phyloP scores from a whole-genome alignment of 2,113 vertebrate genomes.

The Aptenodytes forsteri region DNA sequence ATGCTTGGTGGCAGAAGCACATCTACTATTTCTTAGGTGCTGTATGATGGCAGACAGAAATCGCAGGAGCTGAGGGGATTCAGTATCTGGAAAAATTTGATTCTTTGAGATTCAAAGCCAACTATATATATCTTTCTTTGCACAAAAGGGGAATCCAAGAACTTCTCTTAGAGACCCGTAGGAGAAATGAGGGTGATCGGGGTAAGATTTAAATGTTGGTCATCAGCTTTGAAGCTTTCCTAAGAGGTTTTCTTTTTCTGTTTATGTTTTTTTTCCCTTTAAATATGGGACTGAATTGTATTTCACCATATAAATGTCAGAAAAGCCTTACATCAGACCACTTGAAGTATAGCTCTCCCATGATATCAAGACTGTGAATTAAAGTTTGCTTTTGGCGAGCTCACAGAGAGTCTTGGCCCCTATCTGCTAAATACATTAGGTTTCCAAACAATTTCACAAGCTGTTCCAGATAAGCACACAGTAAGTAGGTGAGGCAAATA shows the following conservation, averaged over 20 bases:
- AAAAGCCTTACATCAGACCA: neutral
- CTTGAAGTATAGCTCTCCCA: neutral
- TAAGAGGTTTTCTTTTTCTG: neutral
- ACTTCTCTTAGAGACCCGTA: neutral
- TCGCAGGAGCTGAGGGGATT: neutral
- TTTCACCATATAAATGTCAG: neutral
- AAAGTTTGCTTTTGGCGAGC: neutral
- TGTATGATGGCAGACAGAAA: neutral
- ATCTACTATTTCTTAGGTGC: neutral
- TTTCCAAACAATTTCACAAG: conserved; percentile 45
- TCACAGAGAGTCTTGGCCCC: neutral
- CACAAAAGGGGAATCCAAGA: neutral
- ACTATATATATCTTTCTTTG: neutral
- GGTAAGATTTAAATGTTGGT: neutral
- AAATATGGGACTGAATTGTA: neutral
- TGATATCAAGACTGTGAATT: neutral
- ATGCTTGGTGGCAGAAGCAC: neutral
- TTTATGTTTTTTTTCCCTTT: neutral
- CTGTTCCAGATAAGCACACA: conserved; percentile 36
- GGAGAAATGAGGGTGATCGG: neutral
- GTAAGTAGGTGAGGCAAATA: conserved; percentile 61
- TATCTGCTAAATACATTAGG: conserved; percentile 25
- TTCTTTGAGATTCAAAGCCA: neutral
- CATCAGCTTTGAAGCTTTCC: neutral
- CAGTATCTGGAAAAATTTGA: neutral